Base-by-base conservation (phyloP, 2,888 invertebrate species). In the Drosophila phalerata region DNA sequence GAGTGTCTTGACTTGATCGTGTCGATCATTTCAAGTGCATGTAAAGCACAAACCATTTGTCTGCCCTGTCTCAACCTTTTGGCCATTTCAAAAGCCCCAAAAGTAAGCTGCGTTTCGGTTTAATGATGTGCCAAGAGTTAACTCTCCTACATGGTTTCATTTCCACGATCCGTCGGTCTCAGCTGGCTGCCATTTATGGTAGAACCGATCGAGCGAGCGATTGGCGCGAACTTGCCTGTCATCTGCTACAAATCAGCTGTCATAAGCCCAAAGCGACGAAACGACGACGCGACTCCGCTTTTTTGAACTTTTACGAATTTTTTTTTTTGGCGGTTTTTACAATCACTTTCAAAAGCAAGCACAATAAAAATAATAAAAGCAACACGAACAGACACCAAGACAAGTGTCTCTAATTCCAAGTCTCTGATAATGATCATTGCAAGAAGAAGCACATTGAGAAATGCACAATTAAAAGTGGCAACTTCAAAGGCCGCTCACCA, bases 201-300 rank as follows among this genome's bases (percentile, higher is more conserved):
- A 84, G 82, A 86, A 84, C 75, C 55, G 68, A 79, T 63, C n/a
- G 22, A 19, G 3, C 19, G 37, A n/a, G 62, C 69, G 77, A 65
- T 69, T 83, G 84, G 84, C 71, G 87, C 85, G 78, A 86, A 85
- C 87, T 88, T 81, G 81, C 74, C 81, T 88, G 85, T 85, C 85
- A 88, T 85, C 88, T 81, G 81, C 88, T 81, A 81, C 85, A 87
- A 85, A 85, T 85, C 88, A 87, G 83, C 83, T 87, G 83, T 86
- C 87, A 86, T 80, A 81, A 80, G 77, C 56, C 72, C 68, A 73
- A 73, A 65, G 34, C 57, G 55, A 28, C 28, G 28, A 73, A 65
- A 30, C 57, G 55, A 28, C 28, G 28, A 28, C 28, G 28, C 28
- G 28, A 58, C 69, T 19, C 8, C 2, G 25, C 43, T 17, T 55